Base-by-base conservation (phyloP, 2,888 invertebrate genomes). In the Osmoderma eremita region DNA sequence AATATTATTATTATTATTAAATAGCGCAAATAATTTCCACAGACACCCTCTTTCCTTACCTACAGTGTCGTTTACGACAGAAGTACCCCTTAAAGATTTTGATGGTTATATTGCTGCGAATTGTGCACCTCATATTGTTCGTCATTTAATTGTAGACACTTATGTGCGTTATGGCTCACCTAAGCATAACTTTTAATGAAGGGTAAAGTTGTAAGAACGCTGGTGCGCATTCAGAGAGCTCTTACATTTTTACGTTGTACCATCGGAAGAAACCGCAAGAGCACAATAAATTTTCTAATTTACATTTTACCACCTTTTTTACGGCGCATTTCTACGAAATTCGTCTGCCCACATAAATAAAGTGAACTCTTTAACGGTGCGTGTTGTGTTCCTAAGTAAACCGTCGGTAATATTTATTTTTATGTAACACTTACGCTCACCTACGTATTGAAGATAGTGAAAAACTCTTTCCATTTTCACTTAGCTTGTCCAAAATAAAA, bases 281-380 rank as follows among this genome's bases (percentile, higher is more conserved):
- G 45, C 58, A 45, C 58, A 48, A 61, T 61, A 61, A 61, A 61
- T 61, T 61, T 61, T 45, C 58, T 61, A 61, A 61, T 61, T 61
- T 61, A 61, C 58, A 48, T 61, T 61, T 61, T 61, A 61, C 58
- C 58, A 17, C 30, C 58, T 41, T 56, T 58, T 64, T 64, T 64
- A 64, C 64, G 64, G 64, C 53, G 41, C 18, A 42, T 64, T 64
- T 64, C 64, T 42, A 41, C 39, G 64, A 64, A 64, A 64, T 42
- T 64, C 51, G 64, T 64, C 64, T 64, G 64, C 64, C 58, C 58
- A 45, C 58, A 61, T 61, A 61, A 61, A 61, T 61, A 61, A 61
- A 45, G 18, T 17, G 17, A 17, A n/a, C 58, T 61, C 30, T 61
- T 5, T 61, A 61, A 61, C 58, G 45, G 45, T 61, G 45, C 58